Base-by-base conservation (phyloP, 2,113 vertebrate genomes). In the Manacus vitellinus region DNA sequence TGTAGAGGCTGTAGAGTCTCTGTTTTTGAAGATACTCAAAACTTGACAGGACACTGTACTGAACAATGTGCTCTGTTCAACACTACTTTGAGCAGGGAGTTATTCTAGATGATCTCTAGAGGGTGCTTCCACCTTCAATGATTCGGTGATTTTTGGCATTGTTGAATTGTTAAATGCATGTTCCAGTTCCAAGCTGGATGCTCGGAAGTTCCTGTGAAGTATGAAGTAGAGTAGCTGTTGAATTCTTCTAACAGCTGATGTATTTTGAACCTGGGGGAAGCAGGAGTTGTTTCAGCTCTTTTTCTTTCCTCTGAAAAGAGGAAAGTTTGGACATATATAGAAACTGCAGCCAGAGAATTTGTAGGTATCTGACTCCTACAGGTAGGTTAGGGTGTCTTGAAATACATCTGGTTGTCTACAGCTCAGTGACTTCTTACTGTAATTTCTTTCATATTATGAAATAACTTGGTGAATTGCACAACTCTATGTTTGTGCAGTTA, bases 61-160 rank as follows among this genome's bases (percentile, higher is more conserved):
- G 54, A 41, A 14, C 22, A 31, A 8, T 1, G 2, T 61, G 39
- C 33, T 81, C 14, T 63, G 8, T 39, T 85, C 4, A 20, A 8
- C 16, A 7, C 33, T 61, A 20, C 59, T 82, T 73, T 88, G 68
- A 24, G 54, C 22, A 24, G 7, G 6, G 30, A 30, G 8, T 43
- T 81, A 11, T 4, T 58, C 31, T 31, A 41, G 15, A 14, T 47
- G 8, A 22, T 88, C 46, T 85, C 18, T n/a, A 56, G 41, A 37
- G 9, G 11, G 5, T 78, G 13, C 27, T 88, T 88, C 41, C 33
- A 61, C 5, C 16, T 59, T 73, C 15, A 84, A 0, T 0, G 0
- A 12, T 43, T 86, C 31, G 13, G 27, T 72, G 28, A 16, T 70
- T 62, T 63, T 77, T 88, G 75, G 35, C 35, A 47, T 56, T 62